A percentile compares a stretch with the other conserved stretches of the same genome.
Evolutionary conservation across 2,797 vertebrate species (phyloP).

Genomic region (Coendou prehensilis): DNA sequence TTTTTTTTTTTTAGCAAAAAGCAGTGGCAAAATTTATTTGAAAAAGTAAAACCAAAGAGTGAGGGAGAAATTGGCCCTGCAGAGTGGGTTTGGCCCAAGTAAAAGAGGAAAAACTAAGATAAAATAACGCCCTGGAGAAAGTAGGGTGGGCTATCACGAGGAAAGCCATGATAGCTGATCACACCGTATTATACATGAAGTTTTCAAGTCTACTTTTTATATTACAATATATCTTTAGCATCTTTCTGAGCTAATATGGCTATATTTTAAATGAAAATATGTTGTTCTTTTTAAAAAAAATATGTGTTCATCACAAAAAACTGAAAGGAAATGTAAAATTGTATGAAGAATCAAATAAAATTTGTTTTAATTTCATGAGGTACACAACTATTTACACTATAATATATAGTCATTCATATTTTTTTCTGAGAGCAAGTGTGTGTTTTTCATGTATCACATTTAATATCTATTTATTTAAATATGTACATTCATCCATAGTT

Average conservation of each 20-base stretch:
- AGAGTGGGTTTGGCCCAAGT: too few species aligned
- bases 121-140: too few species aligned
- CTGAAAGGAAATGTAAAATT: conserved; percentile 25
- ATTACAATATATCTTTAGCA: not conserved
- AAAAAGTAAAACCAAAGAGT: too few species aligned
- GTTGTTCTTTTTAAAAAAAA: not conserved
- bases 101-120: too few species aligned
- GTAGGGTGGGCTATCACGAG: too few species aligned
- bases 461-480: conserved; percentile 6
- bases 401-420: not conserved
- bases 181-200: not conserved
- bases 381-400: not conserved
- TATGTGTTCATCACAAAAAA: not conserved
- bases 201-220: not conserved
- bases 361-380: not conserved
- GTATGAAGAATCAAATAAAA: conserved; percentile 23
- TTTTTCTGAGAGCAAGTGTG: not conserved
- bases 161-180: not conserved
- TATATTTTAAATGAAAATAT: not conserved
- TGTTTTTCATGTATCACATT: not conserved
- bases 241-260: not conserved
- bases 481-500: not conserved
- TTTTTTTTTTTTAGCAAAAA: too few species aligned
- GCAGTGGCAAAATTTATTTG: too few species aligned
- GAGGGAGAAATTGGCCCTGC: too few species aligned